A percentile compares a stretch with the other conserved stretches of the same genome.
Evolutionary conservation across 1,140 invertebrate species (phyloP).

Genomic region (Lineus longissimus): DNA sequence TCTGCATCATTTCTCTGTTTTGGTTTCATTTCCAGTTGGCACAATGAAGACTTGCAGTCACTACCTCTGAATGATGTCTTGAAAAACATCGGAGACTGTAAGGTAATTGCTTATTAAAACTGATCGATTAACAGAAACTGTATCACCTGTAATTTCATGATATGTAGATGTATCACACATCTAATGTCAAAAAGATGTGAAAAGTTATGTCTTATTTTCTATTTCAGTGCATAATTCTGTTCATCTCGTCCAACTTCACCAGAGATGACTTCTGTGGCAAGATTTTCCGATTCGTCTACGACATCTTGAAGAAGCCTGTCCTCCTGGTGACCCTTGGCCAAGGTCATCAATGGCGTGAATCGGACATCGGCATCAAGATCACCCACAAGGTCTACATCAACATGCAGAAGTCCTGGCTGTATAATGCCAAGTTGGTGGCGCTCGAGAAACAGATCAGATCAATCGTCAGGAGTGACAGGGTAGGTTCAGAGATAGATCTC

Average conservation of each 20-base stretch:
- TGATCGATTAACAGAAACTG: too few relatives aligned
- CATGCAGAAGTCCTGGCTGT: slow-evolving; percentile 36
- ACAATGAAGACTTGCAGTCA: neutral
- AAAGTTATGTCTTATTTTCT: too few relatives aligned
- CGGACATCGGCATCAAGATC: slow-evolving; percentile 16
- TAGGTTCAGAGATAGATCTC: neutral
- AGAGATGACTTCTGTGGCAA: slow-evolving; percentile 6
- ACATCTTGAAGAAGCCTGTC: slow-evolving; percentile 18
- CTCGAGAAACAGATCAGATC: slow-evolving; percentile 22
- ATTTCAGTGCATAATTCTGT: slow-evolving; percentile 12
- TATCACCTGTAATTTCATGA: too few relatives aligned
- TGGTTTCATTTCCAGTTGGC: slow-evolving; percentile 5
- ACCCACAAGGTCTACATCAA: slow-evolving; percentile 44
- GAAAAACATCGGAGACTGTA: slow-evolving; percentile 11
- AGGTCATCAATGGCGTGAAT: slow-evolving; percentile 17
- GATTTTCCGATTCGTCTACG: slow-evolving; percentile 16
- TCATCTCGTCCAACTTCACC: slow-evolving; percentile 20
- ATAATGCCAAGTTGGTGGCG: slow-evolving; percentile 36
- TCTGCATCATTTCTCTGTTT: neutral
- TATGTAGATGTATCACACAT: too few relatives aligned
- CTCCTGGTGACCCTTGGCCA: slow-evolving; percentile 19
- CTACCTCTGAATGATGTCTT: slow-evolving; percentile 11
- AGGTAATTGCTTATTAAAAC: neutral
- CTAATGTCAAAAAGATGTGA: too few relatives aligned
- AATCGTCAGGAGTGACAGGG: neutral